Percentiles rank a stretch among this genome's conserved stretches.
These are phyloP conservation scores for Lucilia sericata DNA, from an alignment of 1,140 invertebrate genomes.

Conservation along the genomic window DNA sequence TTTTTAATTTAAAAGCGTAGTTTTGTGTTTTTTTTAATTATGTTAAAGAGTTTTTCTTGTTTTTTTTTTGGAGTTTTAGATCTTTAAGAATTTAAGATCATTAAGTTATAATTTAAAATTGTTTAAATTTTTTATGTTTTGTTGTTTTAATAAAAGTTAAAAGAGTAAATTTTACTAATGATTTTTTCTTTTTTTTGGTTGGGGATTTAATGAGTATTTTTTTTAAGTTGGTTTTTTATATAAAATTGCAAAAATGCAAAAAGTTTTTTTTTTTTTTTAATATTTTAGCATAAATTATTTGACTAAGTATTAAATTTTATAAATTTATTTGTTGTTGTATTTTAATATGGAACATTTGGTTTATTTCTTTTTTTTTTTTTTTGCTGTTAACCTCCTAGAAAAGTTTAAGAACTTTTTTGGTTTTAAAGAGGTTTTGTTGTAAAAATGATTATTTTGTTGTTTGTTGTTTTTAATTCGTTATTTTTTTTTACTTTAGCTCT, in stretches of 20 bases:
- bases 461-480: conserved; percentile 52
- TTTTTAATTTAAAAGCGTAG: conserved; percentile 42
- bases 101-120: conserved; percentile 56
- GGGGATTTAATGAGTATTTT: conserved; percentile 28
- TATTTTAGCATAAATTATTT: conserved; percentile 40
- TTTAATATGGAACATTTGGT: conserved; percentile 42
- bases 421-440: conserved; percentile 45
- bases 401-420: not conserved
- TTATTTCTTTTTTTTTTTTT: not conserved
- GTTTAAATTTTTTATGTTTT: conserved; percentile 60
- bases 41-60: conserved; percentile 9
- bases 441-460: conserved; percentile 47
- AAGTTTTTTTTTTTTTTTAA: conserved; percentile 50
- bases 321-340: conserved; percentile 46
- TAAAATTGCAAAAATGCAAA: conserved; percentile 69
- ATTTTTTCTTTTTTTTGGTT: conserved; percentile 8
- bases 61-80: conserved; percentile 47
- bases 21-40: conserved; percentile 7
- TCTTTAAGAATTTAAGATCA: conserved; percentile 31
- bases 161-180: conserved; percentile 68
- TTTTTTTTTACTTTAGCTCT: conserved; percentile 48
- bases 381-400: too few relatives aligned
- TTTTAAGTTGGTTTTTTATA: conserved; percentile 56
- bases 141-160: conserved; percentile 55
- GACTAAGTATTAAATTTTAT: conserved; percentile 48